Evolutionary conservation across 2,888 invertebrate genomes (phyloP).

Genomic region (Alloplasta piceator): DNA sequence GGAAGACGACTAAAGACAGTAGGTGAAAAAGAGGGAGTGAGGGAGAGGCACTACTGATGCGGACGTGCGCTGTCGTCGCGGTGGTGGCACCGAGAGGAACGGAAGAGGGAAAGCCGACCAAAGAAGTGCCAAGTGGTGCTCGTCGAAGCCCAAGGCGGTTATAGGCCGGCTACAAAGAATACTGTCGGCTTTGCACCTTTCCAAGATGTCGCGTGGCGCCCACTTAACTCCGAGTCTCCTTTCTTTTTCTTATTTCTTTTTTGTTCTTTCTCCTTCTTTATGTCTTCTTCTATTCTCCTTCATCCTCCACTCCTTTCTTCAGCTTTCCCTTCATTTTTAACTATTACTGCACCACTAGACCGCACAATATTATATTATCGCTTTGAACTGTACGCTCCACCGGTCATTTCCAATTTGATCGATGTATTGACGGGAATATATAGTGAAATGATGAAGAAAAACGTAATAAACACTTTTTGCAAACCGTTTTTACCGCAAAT

Average conservation of each 20-base stretch:
- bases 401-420: no score
- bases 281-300: constrained; percentile 17
- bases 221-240: constrained; percentile 65
- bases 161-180: constrained; percentile 81
- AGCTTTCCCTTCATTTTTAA: no score
- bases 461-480: no score
- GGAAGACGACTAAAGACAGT: constrained; percentile 59
- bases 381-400: no score
- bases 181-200: constrained; percentile 83
- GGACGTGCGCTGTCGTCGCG: constrained; percentile 33
- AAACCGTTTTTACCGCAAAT: no score
- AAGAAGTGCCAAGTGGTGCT: constrained; percentile 79
- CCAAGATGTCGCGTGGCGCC: constrained; percentile 79
- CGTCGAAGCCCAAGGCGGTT: constrained; percentile 74
- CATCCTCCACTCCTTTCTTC: neutral
- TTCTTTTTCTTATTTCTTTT: constrained; percentile 60
- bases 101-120: constrained; percentile 67
- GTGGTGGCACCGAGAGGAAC: constrained; percentile 19
- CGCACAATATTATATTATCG: no score
- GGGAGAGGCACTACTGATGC: constrained; percentile 58
- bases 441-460: no score
- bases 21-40: constrained; percentile 54
- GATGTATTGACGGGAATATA: no score
- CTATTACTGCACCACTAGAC: no score
- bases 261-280: constrained; percentile 32